Conservation (phyloP, 2,113 vertebrate species). For the Thinocorus orbignyianus region DNA sequence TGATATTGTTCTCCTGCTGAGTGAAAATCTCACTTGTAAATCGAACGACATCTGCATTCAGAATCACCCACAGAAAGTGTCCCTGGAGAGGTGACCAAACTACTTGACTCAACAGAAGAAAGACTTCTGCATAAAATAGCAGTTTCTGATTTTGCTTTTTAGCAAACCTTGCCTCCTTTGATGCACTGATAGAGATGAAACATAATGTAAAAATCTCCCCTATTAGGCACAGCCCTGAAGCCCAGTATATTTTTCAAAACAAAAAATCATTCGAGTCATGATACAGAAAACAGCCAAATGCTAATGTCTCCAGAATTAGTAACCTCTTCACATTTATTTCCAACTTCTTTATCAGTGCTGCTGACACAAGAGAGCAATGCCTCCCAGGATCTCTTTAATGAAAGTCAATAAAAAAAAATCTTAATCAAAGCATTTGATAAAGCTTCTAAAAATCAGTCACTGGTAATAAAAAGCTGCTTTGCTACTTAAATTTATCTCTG, state of each 20-base stretch:
- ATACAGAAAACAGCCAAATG: not conserved
- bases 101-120: not conserved
- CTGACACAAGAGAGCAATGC: not conserved
- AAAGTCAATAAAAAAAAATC: not conserved
- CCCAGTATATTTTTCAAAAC: not conserved
- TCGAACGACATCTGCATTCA: conserved; percentile 72
- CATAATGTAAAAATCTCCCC: not conserved
- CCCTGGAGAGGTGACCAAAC: conserved; percentile 47
- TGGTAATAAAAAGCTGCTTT: not conserved
- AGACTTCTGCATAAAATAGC: not conserved
- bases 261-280: not conserved
- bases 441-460: not conserved
- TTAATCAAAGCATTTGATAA: not conserved
- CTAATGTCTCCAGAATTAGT: not conserved
- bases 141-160: not conserved
- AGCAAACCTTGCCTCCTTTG: not conserved
- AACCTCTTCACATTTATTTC: not conserved
- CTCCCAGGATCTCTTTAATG: not conserved
- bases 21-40: conserved; percentile 72
- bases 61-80: conserved; percentile 17
- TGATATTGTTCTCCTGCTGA: conserved; percentile 71
- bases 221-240: not conserved
- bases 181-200: not conserved
- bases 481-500: not conserved
- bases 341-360: not conserved